phyloP scores from a whole-genome alignment of 2,797 vertebrate genomes.

The Phaenicophaeus curvirostris region DNA sequence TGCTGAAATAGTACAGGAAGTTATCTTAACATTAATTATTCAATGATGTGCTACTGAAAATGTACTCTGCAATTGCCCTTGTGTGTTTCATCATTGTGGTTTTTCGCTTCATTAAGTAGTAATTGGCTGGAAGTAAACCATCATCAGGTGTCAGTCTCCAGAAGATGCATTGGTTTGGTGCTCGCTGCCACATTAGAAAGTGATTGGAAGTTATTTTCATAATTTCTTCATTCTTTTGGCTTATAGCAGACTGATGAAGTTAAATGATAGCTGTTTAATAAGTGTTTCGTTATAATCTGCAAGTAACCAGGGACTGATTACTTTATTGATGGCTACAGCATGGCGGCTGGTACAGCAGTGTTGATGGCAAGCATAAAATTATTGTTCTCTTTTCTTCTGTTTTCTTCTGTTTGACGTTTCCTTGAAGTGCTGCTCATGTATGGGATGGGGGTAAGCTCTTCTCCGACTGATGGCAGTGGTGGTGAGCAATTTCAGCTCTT shows the following conservation, averaged over 20 bases:
- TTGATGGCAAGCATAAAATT: background rate
- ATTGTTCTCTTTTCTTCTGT: background rate
- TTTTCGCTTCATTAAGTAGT: slow-evolving; percentile 74
- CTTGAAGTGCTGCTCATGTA: background rate
- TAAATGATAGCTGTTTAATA: background rate
- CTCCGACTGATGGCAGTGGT: accelerated
- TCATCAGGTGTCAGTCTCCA: slow-evolving; percentile 58
- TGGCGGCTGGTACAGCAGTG: background rate
- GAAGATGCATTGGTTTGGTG: slow-evolving; percentile 43
- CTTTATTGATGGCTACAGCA: background rate
- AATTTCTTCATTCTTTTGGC: slow-evolving; percentile 35
- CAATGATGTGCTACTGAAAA: slow-evolving; percentile 48
- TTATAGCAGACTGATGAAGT: slow-evolving; percentile 24
- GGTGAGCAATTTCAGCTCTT: background rate
- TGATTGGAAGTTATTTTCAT: slow-evolving; percentile 49
- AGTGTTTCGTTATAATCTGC: background rate
- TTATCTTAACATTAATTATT: slow-evolving; percentile 65
- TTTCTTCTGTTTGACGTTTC: background rate
- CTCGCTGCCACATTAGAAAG: slow-evolving; percentile 47
- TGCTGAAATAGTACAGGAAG: slow-evolving; percentile 11
- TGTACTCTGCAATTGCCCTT: slow-evolving; percentile 28
- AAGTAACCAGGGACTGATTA: background rate
- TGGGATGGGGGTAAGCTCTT: accelerated
- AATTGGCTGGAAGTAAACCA: slow-evolving; percentile 71
- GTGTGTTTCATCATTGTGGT: slow-evolving; percentile 47